Conservation (phyloP, 1,140 invertebrate species). For the Drosophila teissieri region DNA sequence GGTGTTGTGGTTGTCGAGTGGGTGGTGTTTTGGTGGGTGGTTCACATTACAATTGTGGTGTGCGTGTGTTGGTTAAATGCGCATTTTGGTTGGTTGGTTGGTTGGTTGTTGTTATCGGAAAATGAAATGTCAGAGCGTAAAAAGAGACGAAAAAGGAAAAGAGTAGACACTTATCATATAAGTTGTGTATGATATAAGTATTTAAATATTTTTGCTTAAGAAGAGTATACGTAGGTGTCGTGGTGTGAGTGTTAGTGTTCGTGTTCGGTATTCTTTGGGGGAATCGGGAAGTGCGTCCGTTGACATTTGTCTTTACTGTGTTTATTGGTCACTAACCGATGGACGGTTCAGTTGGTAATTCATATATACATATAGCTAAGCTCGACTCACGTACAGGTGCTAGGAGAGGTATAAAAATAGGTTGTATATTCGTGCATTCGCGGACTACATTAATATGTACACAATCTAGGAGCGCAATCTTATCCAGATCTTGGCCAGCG, state of each 20-base stretch:
- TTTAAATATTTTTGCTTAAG: conserved; percentile 66
- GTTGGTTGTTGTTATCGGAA: conserved; percentile 53
- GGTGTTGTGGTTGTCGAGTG: conserved; percentile 16
- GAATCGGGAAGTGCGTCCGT: conserved; percentile 63
- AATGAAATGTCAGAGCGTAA: conserved; percentile 83
- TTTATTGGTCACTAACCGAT: conserved; percentile 9
- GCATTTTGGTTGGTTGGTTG: conserved; percentile 36
- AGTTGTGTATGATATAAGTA: conserved; percentile 78
- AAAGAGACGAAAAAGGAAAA: conserved; percentile 83
- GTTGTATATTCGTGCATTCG: conserved; percentile 19
- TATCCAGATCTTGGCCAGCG: conserved; percentile 15
- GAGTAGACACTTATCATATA: conserved; percentile 83
- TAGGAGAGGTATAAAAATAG: not conserved
- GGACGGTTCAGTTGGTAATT: conserved; percentile 8
- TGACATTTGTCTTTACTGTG: conserved; percentile 24
- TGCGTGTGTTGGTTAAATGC: conserved; percentile 56
- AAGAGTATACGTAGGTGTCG: conserved; percentile 61
- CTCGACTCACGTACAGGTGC: conserved; percentile 30
- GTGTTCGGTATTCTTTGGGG: conserved; percentile 23
- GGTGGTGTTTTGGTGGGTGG: conserved; percentile 42
- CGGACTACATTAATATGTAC: conserved; percentile 31
- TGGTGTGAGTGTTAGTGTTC: conserved; percentile 34
- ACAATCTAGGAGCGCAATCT: conserved; percentile 11
- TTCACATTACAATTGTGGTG: conserved; percentile 57
- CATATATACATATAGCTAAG: conserved; percentile 34